These are phyloP conservation scores for Eurytoma californica DNA, from an alignment of 2,888 invertebrate species.

Conservation along the genomic window DNA sequence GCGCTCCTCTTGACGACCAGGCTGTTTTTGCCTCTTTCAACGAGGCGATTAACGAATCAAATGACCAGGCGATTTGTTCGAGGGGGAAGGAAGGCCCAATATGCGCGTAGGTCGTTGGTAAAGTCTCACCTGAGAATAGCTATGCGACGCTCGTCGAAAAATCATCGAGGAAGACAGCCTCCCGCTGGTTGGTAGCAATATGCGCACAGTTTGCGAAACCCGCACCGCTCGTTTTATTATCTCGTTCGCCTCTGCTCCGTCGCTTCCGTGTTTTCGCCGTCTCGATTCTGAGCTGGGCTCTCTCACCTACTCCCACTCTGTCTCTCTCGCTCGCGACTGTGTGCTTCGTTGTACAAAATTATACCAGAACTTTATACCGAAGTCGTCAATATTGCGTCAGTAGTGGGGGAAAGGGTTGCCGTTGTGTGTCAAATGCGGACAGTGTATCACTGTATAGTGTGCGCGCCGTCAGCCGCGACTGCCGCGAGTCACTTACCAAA, in stretches of 20 bases:
- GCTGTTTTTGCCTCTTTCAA: too few relatives aligned
- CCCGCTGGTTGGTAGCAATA: not conserved
- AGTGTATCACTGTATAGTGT: too few relatives aligned
- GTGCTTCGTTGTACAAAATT: conserved; percentile 11
- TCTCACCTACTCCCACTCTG: not conserved
- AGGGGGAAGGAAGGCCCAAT: not conserved
- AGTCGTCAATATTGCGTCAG: conserved; percentile 40
- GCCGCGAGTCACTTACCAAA: too few relatives aligned
- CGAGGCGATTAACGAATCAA: not conserved
- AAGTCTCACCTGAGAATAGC: too few relatives aligned
- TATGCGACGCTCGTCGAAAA: too few relatives aligned
- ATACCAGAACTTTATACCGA: conserved; percentile 37
- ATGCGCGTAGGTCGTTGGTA: too few relatives aligned
- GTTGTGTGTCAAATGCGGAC: too few relatives aligned
- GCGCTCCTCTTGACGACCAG: too few relatives aligned
- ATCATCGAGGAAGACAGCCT: too few relatives aligned
- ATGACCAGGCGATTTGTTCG: not conserved
- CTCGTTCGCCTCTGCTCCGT: not conserved
- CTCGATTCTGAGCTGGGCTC: not conserved
- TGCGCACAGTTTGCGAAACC: not conserved
- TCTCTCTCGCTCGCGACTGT: conserved; percentile 10
- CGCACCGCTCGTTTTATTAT: conserved; percentile 1
- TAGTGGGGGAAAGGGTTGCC: not conserved
- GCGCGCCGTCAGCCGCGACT: too few relatives aligned
- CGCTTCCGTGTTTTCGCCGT: conserved; percentile 15